Conservation (phyloP, 2,797 vertebrate genomes). For the Aldrovandia affinis region DNA sequence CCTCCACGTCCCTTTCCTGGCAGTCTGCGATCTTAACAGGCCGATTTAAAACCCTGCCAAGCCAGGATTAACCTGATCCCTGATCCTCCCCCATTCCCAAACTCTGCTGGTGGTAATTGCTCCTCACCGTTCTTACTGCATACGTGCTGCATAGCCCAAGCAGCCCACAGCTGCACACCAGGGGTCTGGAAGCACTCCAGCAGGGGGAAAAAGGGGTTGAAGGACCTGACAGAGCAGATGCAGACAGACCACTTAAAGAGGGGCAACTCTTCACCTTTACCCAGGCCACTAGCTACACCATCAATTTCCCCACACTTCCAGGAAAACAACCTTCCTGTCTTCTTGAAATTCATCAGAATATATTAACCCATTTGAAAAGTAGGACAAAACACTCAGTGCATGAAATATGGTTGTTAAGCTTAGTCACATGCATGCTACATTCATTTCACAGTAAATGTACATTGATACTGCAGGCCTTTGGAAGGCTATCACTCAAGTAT, state of each 20-base stretch:
- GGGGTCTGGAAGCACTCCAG: constrained; percentile 95
- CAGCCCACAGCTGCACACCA: constrained; percentile 97
- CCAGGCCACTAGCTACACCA: background rate
- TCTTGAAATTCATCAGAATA: background rate
- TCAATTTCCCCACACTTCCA: background rate
- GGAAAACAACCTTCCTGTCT: background rate
- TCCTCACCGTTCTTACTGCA: constrained; percentile 97
- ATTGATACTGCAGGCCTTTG: background rate
- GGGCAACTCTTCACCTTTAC: constrained; percentile 19
- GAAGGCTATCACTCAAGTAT: background rate
- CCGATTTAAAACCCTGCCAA: background rate
- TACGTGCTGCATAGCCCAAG: constrained; percentile 99
- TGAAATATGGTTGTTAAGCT: background rate
- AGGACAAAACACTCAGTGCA: background rate
- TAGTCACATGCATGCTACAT: background rate
- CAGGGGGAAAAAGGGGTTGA: constrained; percentile 96
- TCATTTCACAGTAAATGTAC: background rate
- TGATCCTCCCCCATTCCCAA: background rate
- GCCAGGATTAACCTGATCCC: background rate
- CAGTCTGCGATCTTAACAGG: constrained; percentile 10
- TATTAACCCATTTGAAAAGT: too few relatives aligned
- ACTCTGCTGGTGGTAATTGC: too few relatives aligned
- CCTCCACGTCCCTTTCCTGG: background rate
- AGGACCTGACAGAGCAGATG: constrained; percentile 78
- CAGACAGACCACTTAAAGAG: background rate